phyloP scores from a whole-genome alignment of 1,140 invertebrate species.

The Euborellia annulipes region DNA sequence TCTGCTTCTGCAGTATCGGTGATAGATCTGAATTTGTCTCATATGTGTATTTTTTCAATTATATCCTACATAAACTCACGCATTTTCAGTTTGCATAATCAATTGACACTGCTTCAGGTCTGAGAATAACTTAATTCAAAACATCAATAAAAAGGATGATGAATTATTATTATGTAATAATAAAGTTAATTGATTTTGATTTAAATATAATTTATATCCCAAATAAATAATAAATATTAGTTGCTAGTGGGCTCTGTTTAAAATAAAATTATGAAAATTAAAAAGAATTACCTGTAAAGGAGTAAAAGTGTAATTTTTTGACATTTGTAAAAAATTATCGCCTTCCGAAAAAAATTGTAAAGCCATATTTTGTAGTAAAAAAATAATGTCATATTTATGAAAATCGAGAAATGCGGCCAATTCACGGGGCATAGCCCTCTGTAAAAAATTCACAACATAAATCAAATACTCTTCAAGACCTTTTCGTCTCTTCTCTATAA shows the following conservation, averaged over 20 bases:
- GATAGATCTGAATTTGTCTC: no score
- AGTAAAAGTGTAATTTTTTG: slow-evolving; percentile 44
- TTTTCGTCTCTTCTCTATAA: slow-evolving; percentile 66
- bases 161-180: no score
- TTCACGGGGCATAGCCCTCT: slow-evolving; percentile 52
- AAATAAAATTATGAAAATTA: no score
- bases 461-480: slow-evolving; percentile 69
- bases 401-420: slow-evolving; percentile 65
- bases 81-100: no score
- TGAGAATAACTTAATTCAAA: no score
- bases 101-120: no score
- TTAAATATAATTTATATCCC: slow-evolving; percentile 6
- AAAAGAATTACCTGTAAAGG: slow-evolving; percentile 47
- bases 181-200: no score
- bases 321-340: slow-evolving; percentile 40
- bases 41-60: no score
- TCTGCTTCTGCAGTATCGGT: no score
- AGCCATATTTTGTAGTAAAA: slow-evolving; percentile 61
- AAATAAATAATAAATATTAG: not conserved
- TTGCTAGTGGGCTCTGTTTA: no score
- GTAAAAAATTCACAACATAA: slow-evolving; percentile 53
- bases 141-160: no score
- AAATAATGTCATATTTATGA: slow-evolving; percentile 67
- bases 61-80: no score
- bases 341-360: slow-evolving; percentile 51